phyloP scores from a whole-genome alignment of 2,888 invertebrate species.

The Stenodema calcarata region DNA sequence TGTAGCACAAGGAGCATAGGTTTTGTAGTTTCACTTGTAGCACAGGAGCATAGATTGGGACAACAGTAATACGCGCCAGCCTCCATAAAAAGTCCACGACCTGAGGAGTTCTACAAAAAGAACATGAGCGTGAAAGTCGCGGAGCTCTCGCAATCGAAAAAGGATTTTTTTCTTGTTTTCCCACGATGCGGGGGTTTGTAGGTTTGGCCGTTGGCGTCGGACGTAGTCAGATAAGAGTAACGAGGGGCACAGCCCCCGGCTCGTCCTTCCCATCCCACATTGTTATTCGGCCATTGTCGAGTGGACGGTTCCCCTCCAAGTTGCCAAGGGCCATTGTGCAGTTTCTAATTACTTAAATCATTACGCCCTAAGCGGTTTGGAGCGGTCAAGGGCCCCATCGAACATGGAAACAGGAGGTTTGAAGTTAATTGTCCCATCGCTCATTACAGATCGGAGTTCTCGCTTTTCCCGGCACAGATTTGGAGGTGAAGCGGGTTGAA shows the following conservation, averaged over 20 bases:
- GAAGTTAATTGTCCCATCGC: slow-evolving; percentile 44
- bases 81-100: neutral
- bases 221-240: neutral
- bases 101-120: neutral
- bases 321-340: slow-evolving; percentile 23
- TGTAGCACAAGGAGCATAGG: no score
- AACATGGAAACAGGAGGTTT: slow-evolving; percentile 40
- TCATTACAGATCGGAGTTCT: slow-evolving; percentile 28
- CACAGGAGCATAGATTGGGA: no score
- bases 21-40: no score
- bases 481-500: neutral
- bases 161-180: neutral
- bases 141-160: neutral
- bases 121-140: neutral
- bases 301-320: neutral
- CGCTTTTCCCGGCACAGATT: neutral
- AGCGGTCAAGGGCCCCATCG: slow-evolving; percentile 44
- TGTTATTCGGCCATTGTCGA: neutral
- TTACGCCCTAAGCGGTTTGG: slow-evolving; percentile 44
- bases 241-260: neutral
- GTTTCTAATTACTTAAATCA: slow-evolving; percentile 49
- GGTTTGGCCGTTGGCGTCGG: neutral
- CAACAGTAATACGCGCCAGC: no score
- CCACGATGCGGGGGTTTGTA: neutral
- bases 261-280: neutral